A percentile compares a stretch with the other conserved stretches of the same genome.
Conservation (phyloP, 2,888 invertebrate species). For the Orthonevra nobilis region DNA sequence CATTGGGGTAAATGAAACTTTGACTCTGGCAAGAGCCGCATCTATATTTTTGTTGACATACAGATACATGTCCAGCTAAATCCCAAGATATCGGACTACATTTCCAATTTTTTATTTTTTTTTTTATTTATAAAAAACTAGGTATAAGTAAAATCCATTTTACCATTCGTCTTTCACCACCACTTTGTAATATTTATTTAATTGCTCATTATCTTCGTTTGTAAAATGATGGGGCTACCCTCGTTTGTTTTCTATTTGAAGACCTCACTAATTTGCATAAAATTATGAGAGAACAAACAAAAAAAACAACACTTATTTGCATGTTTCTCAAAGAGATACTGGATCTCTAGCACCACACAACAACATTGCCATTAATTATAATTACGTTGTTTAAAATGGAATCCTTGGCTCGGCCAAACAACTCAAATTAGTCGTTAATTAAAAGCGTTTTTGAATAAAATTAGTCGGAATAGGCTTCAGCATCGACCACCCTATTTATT, state of each 20-base stretch:
- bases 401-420: constrained; percentile 52
- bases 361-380: constrained; percentile 52
- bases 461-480: constrained; percentile 1
- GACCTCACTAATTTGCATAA: constrained; percentile 30
- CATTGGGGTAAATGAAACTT: too few relatives aligned
- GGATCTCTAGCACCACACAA: neutral
- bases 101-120: too few relatives aligned
- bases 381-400: constrained; percentile 66
- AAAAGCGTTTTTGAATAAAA: constrained; percentile 59
- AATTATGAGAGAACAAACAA: too few relatives aligned
- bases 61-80: too few relatives aligned
- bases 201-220: constrained; percentile 1
- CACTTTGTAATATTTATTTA: too few relatives aligned
- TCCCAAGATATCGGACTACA: too few relatives aligned
- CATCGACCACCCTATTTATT: constrained; percentile 46
- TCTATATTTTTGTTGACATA: too few relatives aligned
- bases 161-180: too few relatives aligned
- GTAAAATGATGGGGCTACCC: constrained; percentile 26
- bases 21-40: too few relatives aligned
- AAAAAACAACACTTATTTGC: constrained; percentile 23
- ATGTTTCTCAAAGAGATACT: constrained; percentile 23
- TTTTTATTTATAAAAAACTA: too few relatives aligned
- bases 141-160: too few relatives aligned
- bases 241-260: too few relatives aligned
- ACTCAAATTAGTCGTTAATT: constrained; percentile 65